phyloP scores from a whole-genome alignment of 2,797 vertebrate genomes.

The Danio jaintianensis region DNA sequence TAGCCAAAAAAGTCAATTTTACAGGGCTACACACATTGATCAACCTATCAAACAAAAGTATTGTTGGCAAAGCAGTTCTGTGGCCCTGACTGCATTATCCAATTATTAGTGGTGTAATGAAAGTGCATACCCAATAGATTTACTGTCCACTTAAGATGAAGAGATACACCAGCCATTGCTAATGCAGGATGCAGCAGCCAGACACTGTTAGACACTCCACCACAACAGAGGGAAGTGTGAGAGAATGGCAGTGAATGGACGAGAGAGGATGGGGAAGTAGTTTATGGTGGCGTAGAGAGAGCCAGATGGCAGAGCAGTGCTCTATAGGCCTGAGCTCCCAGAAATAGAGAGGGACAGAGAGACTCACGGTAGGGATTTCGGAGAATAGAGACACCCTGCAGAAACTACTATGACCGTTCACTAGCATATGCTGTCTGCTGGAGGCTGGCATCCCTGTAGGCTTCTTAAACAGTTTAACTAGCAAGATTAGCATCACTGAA shows the following conservation, averaged over 20 bases:
- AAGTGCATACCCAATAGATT: constrained; percentile 48
- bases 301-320: constrained; percentile 53
- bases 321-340: constrained; percentile 39
- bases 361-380: constrained; percentile 27
- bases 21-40: constrained; percentile 26
- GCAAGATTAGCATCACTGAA: not conserved
- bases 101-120: constrained; percentile 44
- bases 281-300: constrained; percentile 25
- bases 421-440: constrained; percentile 33
- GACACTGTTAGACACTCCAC: constrained; percentile 40
- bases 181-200: constrained; percentile 37
- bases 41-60: constrained; percentile 41
- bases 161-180: constrained; percentile 31
- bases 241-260: constrained; percentile 35
- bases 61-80: constrained; percentile 44
- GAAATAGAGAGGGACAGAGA: constrained; percentile 39
- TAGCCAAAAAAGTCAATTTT: constrained; percentile 46
- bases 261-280: not conserved
- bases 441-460: not conserved
- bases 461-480: not conserved
- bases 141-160: constrained; percentile 52
- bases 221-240: constrained; percentile 42
- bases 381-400: constrained; percentile 2
- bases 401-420: constrained; percentile 14
- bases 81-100: constrained; percentile 47